Evolutionary conservation across 2,888 invertebrate genomes (phyloP), one percentile per base, ranked within the genome.

Genomic region (Bellardia pandia): DNA sequence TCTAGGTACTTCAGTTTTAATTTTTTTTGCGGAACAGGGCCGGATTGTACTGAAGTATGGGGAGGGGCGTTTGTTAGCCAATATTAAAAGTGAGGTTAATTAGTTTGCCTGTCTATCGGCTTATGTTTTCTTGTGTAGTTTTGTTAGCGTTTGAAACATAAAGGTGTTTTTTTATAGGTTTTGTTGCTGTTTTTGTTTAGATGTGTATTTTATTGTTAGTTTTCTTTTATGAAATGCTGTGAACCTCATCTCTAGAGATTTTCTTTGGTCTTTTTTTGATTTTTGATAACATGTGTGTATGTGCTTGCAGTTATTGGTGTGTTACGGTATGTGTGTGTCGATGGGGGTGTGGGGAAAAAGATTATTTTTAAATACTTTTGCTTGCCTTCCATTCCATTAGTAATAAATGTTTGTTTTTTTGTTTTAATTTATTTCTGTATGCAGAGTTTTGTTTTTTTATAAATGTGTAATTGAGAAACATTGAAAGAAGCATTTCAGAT

Each of bases 161-260:
- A 68, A 53, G 51, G 53, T 68, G 51, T 62, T 56, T 48, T 51
- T 78, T 78, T 23, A 6, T 30, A 8, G 13, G 11, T 53, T n/a
- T 71, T 72, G n/a, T 58, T 42, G 8, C 68, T 58, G 45, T 37
- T 91, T 89, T 83, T 88, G 45, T 66, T 45, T 66, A 93, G 93
- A 93, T 66, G 66, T 45, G 45, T 37, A 23, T 42, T 53, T 51
- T 45, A 45, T 11, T 13, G 45, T 45, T 13, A 45, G 13, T 45
- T 45, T 9, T 45, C 45, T 13, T 45, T 14, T 30, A 37, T 30
- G 14, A 40, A 40, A 64, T 40, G 23, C 16, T 66, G 45, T 16
- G 11, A 66, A 66, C n/a, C 23, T 23, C 23, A 66, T 66, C 42
- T 66, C 42, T 45, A 66, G 42, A 66, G 42, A 45, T 23, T 23